These are phyloP conservation scores for Hucho hucho DNA, from an alignment of 2,113 vertebrate genomes.

Conservation along the genomic window DNA sequence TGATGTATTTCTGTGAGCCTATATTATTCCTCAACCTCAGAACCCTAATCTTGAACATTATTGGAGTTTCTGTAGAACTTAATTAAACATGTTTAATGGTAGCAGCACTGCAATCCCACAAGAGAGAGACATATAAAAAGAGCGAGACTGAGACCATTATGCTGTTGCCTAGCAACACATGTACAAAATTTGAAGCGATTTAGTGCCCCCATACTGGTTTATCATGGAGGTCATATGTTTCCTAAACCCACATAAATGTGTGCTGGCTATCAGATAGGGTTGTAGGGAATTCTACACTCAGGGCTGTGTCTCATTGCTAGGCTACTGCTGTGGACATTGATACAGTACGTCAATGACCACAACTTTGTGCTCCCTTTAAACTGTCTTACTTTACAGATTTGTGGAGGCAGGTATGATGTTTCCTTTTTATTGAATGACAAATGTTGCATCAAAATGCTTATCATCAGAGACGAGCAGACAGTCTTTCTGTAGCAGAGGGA, in stretches of 20 bases:
- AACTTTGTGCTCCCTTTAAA: constrained; percentile 14
- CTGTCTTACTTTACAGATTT: constrained; percentile 26
- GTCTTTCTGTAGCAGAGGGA: constrained; percentile 14
- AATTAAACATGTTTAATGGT: constrained; percentile 73
- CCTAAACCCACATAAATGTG: constrained; percentile 59
- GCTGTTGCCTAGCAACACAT: constrained; percentile 81
- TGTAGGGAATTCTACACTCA: constrained; percentile 36
- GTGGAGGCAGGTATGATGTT: constrained; percentile 8
- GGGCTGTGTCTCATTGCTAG: constrained; percentile 24
- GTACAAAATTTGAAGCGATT: constrained; percentile 76
- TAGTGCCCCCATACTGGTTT: constrained; percentile 69
- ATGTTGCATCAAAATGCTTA: constrained; percentile 22
- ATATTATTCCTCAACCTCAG: constrained; percentile 52
- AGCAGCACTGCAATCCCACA: constrained; percentile 67
- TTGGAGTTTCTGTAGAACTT: constrained; percentile 74
- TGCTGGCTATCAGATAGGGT: constrained; percentile 49
- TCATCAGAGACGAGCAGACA: constrained; percentile 15
- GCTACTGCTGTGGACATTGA: neutral
- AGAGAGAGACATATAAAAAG: constrained; percentile 58
- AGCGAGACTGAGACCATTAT: constrained; percentile 67
- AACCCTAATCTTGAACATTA: constrained; percentile 65
- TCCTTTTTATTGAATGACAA: constrained; percentile 34
- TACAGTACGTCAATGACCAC: constrained; percentile 16
- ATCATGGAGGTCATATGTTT: constrained; percentile 72
- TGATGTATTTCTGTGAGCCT: neutral